Conservation (phyloP, 1,140 invertebrate species). For the Ectropis grisescens region DNA sequence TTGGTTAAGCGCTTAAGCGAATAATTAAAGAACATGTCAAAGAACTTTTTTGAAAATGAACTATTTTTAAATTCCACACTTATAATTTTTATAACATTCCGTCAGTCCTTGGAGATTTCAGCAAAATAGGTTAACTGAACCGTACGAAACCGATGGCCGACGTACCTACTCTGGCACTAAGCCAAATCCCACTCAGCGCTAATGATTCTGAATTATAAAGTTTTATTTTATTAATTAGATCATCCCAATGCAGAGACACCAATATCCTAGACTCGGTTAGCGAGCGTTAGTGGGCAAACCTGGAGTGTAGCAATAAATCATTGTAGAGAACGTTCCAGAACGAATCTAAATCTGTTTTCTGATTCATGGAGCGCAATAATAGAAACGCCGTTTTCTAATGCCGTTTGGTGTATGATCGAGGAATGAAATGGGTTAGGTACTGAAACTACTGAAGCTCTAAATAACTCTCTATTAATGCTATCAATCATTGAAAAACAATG, state of each 20-base stretch:
- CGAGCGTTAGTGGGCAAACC: conserved; percentile 3
- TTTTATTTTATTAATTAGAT: conserved; percentile 56
- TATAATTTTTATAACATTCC: too few species aligned
- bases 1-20: too few species aligned
- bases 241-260: neutral
- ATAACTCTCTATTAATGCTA: too few species aligned
- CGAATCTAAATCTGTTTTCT: conserved; percentile 22
- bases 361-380: conserved; percentile 40
- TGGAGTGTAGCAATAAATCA: conserved; percentile 16
- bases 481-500: too few species aligned
- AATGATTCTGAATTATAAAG: conserved; percentile 41
- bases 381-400: conserved; percentile 18
- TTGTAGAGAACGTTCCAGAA: conserved; percentile 26
- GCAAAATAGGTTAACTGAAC: conserved; percentile 41
- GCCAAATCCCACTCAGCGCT: conserved; percentile 28
- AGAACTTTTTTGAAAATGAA: too few species aligned
- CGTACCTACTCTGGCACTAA: conserved; percentile 25
- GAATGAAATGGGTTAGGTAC: too few species aligned
- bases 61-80: too few species aligned
- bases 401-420: too few species aligned
- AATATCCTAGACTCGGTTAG: conserved; percentile 7
- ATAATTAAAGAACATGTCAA: too few species aligned
- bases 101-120: conserved; percentile 21
- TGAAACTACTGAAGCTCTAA: too few species aligned
- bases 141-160: conserved; percentile 19